Conservation (phyloP, 92 coral and sea anemone genomes). For the Phenganax marumi region DNA sequence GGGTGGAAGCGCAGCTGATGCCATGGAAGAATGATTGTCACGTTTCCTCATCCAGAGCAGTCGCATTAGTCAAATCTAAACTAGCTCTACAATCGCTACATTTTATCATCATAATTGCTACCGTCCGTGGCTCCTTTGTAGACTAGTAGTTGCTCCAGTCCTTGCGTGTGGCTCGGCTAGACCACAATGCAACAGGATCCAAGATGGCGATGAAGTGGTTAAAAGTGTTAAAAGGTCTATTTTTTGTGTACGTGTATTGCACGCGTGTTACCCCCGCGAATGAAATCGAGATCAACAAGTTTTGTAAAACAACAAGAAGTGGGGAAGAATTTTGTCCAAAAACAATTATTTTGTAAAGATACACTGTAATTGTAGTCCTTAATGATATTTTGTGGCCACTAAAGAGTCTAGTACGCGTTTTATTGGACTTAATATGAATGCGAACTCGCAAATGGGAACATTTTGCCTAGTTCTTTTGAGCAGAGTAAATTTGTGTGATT, state of each 20-base stretch:
- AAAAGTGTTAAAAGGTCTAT: not conserved
- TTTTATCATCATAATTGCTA: too few species aligned
- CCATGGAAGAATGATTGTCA: too few species aligned
- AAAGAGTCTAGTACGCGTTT: not conserved
- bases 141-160: not conserved
- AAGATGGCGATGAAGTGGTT: not conserved
- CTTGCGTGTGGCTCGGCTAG: not conserved
- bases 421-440: not conserved
- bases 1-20: too few species aligned
- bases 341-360: not conserved
- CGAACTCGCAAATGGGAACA: not conserved
- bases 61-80: too few species aligned
- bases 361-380: not conserved
- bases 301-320: not conserved
- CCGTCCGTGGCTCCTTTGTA: too few species aligned
- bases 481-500: not conserved
- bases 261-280: constrained; percentile 9
- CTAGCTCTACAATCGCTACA: too few species aligned
- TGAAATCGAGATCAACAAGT: too few species aligned
- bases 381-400: not conserved
- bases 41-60: too few species aligned
- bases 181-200: not conserved
- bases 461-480: not conserved
- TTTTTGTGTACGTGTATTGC: not conserved
- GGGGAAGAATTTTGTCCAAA: not conserved